Evolutionary conservation across 2,888 invertebrate genomes (phyloP).

Genomic region (Luperina nickerlii): DNA sequence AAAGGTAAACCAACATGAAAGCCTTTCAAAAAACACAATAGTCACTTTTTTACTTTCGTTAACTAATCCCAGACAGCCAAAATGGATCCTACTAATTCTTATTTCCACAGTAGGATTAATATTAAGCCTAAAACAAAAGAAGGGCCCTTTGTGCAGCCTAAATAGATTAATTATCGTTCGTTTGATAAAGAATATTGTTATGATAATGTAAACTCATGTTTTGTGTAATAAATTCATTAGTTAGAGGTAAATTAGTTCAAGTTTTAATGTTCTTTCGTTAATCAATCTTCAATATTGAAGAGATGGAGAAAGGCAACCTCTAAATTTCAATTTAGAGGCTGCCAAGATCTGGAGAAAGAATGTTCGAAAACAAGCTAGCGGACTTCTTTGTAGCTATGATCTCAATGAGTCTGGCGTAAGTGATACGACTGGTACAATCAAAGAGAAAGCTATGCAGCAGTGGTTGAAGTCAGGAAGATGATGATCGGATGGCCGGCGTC

Average conservation of each 20-base stretch:
- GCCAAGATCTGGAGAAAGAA: background rate
- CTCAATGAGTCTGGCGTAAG: background rate
- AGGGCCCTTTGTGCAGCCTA: slow-evolving; percentile 21
- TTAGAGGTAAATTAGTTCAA: slow-evolving; percentile 10
- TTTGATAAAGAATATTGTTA: slow-evolving; percentile 37
- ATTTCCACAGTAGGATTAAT: slow-evolving; percentile 50
- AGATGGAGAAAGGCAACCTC: background rate
- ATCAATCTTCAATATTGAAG: slow-evolving; percentile 3
- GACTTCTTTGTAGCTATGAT: background rate
- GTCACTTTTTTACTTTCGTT: slow-evolving; percentile 8
- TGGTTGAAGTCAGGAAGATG: background rate
- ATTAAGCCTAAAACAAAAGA: slow-evolving; percentile 45
- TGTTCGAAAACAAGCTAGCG: background rate
- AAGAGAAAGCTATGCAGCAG: background rate
- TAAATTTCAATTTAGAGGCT: background rate
- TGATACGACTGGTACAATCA: too few species aligned
- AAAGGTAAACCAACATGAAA: background rate
- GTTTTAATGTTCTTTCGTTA: background rate
- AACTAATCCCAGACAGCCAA: slow-evolving; percentile 19
- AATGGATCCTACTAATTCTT: slow-evolving; percentile 38
- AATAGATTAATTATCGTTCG: slow-evolving; percentile 45
- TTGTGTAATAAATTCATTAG: slow-evolving; percentile 16
- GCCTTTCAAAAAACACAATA: background rate
- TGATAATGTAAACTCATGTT: slow-evolving; percentile 21
- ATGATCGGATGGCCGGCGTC: background rate